phyloP scores from a whole-genome alignment of 2,113 vertebrate species.

The Myxocyprinus asiaticus region DNA sequence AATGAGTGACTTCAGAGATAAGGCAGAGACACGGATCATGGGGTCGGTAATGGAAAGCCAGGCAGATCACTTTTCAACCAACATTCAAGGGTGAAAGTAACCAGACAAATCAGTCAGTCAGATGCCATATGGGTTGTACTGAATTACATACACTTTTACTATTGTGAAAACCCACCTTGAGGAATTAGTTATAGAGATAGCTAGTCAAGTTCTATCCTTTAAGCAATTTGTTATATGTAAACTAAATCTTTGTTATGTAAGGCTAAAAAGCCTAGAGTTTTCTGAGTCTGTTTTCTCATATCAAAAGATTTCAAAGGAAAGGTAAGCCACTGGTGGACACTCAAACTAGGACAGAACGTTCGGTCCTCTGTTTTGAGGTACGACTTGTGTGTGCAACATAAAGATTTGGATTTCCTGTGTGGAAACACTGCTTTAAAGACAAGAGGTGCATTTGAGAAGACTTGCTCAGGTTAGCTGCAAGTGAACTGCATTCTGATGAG shows the following conservation, averaged over 20 bases:
- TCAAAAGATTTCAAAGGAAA: too few species aligned
- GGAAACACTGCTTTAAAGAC: slow-evolving; percentile 28
- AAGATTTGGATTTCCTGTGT: slow-evolving; percentile 28
- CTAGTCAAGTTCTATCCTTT: too few species aligned
- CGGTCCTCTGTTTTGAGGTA: too few species aligned
- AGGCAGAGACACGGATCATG: not conserved
- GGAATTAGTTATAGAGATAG: too few species aligned
- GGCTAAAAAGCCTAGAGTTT: too few species aligned
- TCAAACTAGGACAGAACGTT: too few species aligned
- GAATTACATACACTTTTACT: not conserved
- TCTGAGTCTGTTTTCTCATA: too few species aligned
- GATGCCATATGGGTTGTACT: not conserved
- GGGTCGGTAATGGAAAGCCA: not conserved
- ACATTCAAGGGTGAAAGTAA: not conserved
- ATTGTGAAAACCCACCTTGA: not conserved
- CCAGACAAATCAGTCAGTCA: not conserved
- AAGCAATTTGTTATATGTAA: too few species aligned
- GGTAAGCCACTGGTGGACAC: too few species aligned
- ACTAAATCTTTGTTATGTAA: too few species aligned
- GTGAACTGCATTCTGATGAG: slow-evolving; percentile 50
- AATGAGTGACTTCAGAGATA: not conserved
- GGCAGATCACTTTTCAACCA: not conserved
- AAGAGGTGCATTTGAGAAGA: slow-evolving; percentile 29
- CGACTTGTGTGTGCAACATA: not conserved
- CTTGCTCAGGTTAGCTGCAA: slow-evolving; percentile 36